Evolutionary conservation across 1,140 invertebrate genomes (phyloP), one percentile per base, ranked within the genome.

Genomic region (Lordiphosa collinella): DNA sequence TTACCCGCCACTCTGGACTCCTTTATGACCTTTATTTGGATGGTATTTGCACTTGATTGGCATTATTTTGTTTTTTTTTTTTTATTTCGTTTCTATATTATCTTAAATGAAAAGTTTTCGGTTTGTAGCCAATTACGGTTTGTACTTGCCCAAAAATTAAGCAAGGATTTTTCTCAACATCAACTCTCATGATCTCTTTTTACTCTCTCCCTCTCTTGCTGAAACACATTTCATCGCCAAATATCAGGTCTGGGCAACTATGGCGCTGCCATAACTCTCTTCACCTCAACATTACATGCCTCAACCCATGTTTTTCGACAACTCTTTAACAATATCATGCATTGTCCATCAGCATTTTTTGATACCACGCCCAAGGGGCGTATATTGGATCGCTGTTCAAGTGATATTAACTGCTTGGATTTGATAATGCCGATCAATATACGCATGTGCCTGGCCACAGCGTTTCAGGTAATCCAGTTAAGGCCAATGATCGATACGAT

Each of bases 351-450:
- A 88, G 90, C 89, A 61, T 96, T 96, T 91, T 96, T 95, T 90
- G 94, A 95, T 90, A 91, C 89, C 36, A 95, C 93, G 70, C 95
- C 95, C 14, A 89, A 91, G 68, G 95, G 95, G 71, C 91, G 94
- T 69, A 91, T 95, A 60, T 89, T 96, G 70, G 94, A 93, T 89
- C 91, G 94, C 69, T 94, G 95, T 89, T 91, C 92, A 63, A 94
- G 93, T 90, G 95, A 95, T 90, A 90, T 94, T 59, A 92, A 93
- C 87, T 90, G 91, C 37, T 74, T 94, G 87, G 94, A 95, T 89
- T 91, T 92, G 84, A 37, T 78, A 40, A 68, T 90, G 66, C 89
- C 89, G 25, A 46, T 87, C 11, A 87, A 80, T 64, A 87, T 85
- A 36, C 68, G 85, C 41, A 87, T 87, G 79, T 79, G 73, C 38